phyloP scores from a whole-genome alignment of 2,888 invertebrate genomes.

The Thecocarcelia acutangulata region DNA sequence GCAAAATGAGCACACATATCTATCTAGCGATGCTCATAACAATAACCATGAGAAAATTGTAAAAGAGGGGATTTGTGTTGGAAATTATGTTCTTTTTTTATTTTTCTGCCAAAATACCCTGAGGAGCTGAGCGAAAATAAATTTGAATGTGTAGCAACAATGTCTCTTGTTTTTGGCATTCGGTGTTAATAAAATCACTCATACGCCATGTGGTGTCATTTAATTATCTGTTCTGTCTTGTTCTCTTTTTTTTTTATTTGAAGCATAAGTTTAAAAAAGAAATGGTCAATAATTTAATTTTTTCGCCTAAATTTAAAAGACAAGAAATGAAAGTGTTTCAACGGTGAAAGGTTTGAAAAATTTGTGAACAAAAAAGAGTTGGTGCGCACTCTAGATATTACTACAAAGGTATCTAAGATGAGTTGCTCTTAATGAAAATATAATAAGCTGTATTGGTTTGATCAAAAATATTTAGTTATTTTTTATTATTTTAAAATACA shows the following conservation, averaged over 20 bases:
- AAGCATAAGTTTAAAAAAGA: slow-evolving; percentile 11
- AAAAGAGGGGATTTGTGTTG: slow-evolving; percentile 5
- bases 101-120: slow-evolving; percentile 34
- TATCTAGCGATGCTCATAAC: slow-evolving; percentile 21
- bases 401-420: no score
- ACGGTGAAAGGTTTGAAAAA: background rate
- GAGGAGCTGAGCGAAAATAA: slow-evolving; percentile 42
- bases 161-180: slow-evolving; percentile 56
- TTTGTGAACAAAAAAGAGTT: no score
- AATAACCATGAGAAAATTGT: slow-evolving; percentile 40
- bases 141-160: slow-evolving; percentile 36
- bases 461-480: no score
- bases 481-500: no score
- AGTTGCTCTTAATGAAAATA: no score
- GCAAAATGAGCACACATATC: slow-evolving; percentile 40
- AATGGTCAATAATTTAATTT: slow-evolving; percentile 26
- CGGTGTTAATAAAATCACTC: slow-evolving; percentile 65
- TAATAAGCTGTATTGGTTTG: no score
- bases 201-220: slow-evolving; percentile 59
- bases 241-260: slow-evolving; percentile 14
- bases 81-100: background rate
- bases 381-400: no score
- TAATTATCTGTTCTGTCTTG: slow-evolving; percentile 36
- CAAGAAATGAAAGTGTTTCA: background rate
- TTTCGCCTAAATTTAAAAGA: background rate